phyloP scores from a whole-genome alignment of 2,888 invertebrate species.

The Aspidiotus destructor region DNA sequence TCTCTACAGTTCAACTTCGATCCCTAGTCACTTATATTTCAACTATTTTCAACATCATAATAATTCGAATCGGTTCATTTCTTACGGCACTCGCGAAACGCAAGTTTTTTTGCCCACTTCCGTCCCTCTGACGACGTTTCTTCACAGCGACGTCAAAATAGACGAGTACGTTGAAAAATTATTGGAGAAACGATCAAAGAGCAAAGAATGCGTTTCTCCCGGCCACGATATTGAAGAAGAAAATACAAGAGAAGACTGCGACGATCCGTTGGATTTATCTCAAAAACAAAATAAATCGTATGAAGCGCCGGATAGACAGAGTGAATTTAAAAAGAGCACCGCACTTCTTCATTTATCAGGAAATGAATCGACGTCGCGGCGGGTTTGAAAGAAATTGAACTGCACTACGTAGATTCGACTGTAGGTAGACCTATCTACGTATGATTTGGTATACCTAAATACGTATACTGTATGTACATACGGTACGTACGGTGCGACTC shows the following conservation, averaged over 20 bases:
- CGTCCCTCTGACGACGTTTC: neutral
- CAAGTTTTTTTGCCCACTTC: neutral
- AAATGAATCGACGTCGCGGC: neutral
- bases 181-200: neutral
- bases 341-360: slow-evolving; percentile 18
- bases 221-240: neutral
- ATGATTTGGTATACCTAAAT: too few species aligned
- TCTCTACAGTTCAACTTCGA: slow-evolving; percentile 18
- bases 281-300: neutral
- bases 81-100: neutral
- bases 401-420: too few species aligned
- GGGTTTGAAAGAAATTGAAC: neutral
- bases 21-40: slow-evolving; percentile 28
- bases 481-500: too few species aligned
- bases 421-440: too few species aligned
- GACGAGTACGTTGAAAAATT: slow-evolving; percentile 15
- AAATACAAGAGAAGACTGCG: neutral
- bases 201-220: neutral
- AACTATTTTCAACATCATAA: slow-evolving; percentile 16
- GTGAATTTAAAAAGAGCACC: neutral
- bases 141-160: neutral
- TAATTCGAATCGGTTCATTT: slow-evolving; percentile 12
- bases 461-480: too few species aligned
- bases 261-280: slow-evolving; percentile 20
- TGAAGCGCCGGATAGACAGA: neutral